Evolutionary conservation across 30 jellyfish, hydroid and myxozoan genomes (phyloP).

Genomic region (Pelagia noctiluca): DNA sequence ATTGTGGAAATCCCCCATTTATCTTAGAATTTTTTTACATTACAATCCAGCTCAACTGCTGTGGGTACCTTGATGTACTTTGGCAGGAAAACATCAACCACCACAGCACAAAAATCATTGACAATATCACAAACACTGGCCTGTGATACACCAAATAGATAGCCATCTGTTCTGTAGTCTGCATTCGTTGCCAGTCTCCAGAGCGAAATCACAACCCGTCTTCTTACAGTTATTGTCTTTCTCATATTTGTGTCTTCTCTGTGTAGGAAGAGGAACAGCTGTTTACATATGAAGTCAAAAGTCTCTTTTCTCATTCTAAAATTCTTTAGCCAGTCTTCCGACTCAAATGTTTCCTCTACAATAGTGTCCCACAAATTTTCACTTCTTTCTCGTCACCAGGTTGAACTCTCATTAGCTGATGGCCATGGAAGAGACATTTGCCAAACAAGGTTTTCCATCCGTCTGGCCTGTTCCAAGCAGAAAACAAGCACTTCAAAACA

Average conservation of each 20-base stretch:
- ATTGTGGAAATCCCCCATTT: constrained; percentile 24
- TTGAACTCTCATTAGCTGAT: neutral
- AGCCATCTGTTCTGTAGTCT: neutral
- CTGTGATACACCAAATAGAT: neutral
- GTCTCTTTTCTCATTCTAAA: neutral
- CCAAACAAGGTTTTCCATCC: neutral
- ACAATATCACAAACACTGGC: constrained; percentile 36
- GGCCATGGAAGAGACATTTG: neutral
- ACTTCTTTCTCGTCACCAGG: no score
- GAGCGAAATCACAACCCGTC: neutral
- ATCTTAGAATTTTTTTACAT: constrained; percentile 7
- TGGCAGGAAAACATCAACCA: neutral
- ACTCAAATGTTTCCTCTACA: no score
- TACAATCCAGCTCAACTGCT: neutral
- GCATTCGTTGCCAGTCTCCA: constrained; percentile 5
- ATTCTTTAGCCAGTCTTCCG: no score
- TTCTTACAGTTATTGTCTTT: neutral
- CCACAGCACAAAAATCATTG: neutral
- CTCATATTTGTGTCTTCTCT: neutral
- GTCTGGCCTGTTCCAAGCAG: neutral
- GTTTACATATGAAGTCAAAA: neutral
- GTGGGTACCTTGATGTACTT: constrained; percentile 5
- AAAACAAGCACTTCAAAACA: no score
- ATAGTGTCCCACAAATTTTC: no score
- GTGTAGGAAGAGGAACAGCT: neutral